Evolutionary conservation across 2,113 vertebrate genomes (phyloP).

Genomic region (Ivindomyrus marchei): DNA sequence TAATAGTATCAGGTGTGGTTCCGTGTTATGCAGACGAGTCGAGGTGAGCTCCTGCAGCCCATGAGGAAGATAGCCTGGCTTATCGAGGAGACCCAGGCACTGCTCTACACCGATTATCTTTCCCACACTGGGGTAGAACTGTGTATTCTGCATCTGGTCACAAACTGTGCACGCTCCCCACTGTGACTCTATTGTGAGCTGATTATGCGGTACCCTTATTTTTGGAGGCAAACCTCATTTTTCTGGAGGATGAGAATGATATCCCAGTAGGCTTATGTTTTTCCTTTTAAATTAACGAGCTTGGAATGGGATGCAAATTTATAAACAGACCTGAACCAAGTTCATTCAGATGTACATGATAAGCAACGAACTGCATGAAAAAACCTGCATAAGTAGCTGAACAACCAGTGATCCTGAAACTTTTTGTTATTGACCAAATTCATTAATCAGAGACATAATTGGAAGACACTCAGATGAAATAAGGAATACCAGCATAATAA

Average conservation of each 20-base stretch:
- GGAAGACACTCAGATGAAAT: not conserved
- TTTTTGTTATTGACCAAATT: not conserved
- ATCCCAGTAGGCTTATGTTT: not conserved
- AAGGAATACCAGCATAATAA: not conserved
- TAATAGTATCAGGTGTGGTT: not conserved
- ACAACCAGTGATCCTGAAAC: not conserved
- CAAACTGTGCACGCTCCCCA: not conserved
- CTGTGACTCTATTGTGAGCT: not conserved
- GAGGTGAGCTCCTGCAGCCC: not conserved
- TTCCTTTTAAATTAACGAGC: not conserved
- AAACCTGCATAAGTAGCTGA: not conserved
- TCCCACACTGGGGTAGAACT: not conserved
- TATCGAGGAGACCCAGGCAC: slow-evolving; percentile 32
- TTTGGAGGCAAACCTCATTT: not conserved
- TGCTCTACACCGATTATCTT: slow-evolving; percentile 13
- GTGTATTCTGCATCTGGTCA: not conserved
- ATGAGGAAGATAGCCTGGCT: slow-evolving; percentile 14
- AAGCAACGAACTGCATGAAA: not conserved
- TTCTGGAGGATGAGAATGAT: not conserved
- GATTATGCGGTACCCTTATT: not conserved
- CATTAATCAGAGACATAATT: not conserved
- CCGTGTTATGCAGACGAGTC: not conserved
- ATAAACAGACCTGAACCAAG: not conserved
- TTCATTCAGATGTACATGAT: not conserved
- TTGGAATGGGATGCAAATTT: not conserved